These are phyloP conservation scores for Cyclargus thomasi DNA, from an alignment of 1,140 invertebrate genomes.

Conservation along the genomic window DNA sequence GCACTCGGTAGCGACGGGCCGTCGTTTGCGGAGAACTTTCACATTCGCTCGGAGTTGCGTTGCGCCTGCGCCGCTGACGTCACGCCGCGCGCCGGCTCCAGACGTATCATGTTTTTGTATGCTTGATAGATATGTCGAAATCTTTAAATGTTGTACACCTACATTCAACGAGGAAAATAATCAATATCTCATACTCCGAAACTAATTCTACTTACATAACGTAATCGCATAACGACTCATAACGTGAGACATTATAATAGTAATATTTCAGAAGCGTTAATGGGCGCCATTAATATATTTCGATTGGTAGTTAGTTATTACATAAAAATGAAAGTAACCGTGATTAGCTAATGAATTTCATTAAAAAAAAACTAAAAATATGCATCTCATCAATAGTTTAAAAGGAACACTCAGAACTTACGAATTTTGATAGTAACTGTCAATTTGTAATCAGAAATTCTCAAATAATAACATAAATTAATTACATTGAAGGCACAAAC, in stretches of 20 bases:
- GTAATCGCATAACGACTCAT: neutral
- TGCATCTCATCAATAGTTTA: no score
- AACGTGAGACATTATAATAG: neutral
- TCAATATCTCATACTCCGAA: neutral
- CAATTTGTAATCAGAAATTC: neutral
- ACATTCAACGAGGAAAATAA: constrained; percentile 5
- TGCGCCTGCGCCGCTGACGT: constrained; percentile 58
- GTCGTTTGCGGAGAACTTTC: constrained; percentile 54
- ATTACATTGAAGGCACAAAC: neutral
- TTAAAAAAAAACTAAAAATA: no score
- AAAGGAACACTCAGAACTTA: no score
- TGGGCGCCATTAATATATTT: constrained; percentile 1
- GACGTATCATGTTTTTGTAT: constrained; percentile 24
- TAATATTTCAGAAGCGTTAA: neutral
- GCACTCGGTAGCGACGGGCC: neutral
- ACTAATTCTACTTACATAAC: neutral
- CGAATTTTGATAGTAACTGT: no score
- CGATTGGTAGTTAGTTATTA: neutral
- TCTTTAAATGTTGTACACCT: constrained; percentile 5
- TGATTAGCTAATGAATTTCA: neutral
- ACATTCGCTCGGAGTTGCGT: constrained; percentile 63
- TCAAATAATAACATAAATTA: neutral
- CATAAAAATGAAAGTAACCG: neutral
- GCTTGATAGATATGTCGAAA: constrained; percentile 13
- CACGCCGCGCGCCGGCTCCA: constrained; percentile 30